Percentiles rank a stretch among this genome's conserved stretches.
Evolutionary conservation across 1,140 invertebrate genomes (phyloP).

Genomic region (Pseudomyrmex flavicornis): DNA sequence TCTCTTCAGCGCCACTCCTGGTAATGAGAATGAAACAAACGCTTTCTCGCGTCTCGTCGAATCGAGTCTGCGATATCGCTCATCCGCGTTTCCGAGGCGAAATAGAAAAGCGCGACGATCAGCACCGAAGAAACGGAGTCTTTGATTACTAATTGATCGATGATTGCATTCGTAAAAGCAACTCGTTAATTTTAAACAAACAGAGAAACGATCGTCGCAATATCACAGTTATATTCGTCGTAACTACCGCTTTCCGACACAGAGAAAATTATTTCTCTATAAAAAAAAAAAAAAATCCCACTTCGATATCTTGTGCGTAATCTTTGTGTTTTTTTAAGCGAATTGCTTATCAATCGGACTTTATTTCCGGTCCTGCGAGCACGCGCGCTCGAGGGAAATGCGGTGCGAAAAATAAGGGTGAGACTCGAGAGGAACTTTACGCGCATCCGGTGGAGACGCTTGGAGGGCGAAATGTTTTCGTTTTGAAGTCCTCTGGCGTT

Average conservation of each 20-base stretch:
- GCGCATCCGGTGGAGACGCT: conserved; percentile 62
- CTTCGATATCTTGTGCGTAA: no score
- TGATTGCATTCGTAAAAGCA: conserved; percentile 43
- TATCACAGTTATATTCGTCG: background rate
- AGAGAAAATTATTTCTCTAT: background rate
- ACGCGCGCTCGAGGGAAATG: conserved; percentile 34
- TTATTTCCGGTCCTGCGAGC: conserved; percentile 8
- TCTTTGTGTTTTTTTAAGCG: background rate
- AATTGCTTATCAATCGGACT: conserved; percentile 51
- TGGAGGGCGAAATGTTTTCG: conserved; percentile 77
- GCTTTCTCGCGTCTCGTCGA: conserved; percentile 8
- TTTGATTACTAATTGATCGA: conserved; percentile 48
- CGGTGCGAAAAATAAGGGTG: conserved; percentile 42
- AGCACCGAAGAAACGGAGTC: conserved; percentile 13
- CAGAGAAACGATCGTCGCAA: background rate
- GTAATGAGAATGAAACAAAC: conserved; percentile 64
- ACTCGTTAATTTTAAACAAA: conserved; percentile 29
- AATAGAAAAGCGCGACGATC: conserved; percentile 29
- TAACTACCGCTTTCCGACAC: no score
- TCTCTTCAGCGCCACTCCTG: conserved; percentile 56
- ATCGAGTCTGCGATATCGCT: conserved; percentile 49
- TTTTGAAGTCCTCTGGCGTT: conserved; percentile 73
- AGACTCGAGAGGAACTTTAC: conserved; percentile 57
- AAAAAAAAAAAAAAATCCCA: background rate
- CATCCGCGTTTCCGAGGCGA: conserved; percentile 15